Conservation (phyloP, 2,113 vertebrate species). For the Lates calcarifer region DNA sequence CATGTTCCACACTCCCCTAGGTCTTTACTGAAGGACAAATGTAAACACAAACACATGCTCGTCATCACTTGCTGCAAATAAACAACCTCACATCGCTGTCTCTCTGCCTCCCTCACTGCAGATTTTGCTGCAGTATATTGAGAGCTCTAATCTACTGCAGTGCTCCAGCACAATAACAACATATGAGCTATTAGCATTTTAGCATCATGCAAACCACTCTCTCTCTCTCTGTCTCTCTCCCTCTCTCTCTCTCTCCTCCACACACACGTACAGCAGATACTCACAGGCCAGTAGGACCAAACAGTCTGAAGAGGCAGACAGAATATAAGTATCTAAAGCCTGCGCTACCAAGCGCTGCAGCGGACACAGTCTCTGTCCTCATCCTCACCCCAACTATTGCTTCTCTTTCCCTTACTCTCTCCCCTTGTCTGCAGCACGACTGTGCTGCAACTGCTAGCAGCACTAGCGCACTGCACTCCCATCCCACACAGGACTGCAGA, state of each 20-base stretch:
- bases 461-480: constrained; percentile 69
- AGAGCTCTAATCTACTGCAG: constrained; percentile 69
- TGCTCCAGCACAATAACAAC: constrained; percentile 67
- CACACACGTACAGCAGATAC: constrained; percentile 63
- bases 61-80: constrained; percentile 48
- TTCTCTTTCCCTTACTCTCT: constrained; percentile 54
- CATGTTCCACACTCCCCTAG: constrained; percentile 44
- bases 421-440: constrained; percentile 61
- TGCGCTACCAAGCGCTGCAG: constrained; percentile 76
- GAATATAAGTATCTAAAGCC: constrained; percentile 86
- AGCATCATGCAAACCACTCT: constrained; percentile 64
- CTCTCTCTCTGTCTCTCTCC: neutral
- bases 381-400: constrained; percentile 75
- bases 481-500: constrained; percentile 79
- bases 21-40: constrained; percentile 57
- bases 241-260: constrained; percentile 9
- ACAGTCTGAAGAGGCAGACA: constrained; percentile 83
- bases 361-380: constrained; percentile 85
- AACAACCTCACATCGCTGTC: constrained; percentile 51
- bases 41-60: constrained; percentile 64
- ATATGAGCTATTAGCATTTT: constrained; percentile 71
- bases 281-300: constrained; percentile 84
- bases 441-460: constrained; percentile 71
- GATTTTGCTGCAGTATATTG: constrained; percentile 66
- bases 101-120: constrained; percentile 52